Evolutionary conservation across 2,113 vertebrate genomes (phyloP), one percentile per base, ranked within the genome.

Genomic region (Todiramphus chloris): DNA sequence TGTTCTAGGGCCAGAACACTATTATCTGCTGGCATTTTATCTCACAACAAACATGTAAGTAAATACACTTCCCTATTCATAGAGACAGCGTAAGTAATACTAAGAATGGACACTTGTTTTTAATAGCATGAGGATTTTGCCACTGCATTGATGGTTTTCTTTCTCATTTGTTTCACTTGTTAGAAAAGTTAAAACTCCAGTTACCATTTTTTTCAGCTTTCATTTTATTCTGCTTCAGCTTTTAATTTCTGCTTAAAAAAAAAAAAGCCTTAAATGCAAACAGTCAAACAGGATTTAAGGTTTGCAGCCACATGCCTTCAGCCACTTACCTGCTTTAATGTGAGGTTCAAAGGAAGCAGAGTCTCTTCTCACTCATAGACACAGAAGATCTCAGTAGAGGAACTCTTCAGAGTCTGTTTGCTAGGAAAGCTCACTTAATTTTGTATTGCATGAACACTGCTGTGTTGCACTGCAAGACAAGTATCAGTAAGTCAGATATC

Each of bases 41-140:
- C 97, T 99, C 96, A 98, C 97, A 13, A 18, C 95, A 81, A 99
- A 98, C 96, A 99, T 99, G 99, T 99, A 98, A 98, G 99, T 97
- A 93, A 94, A 93, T 89, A 39, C 19, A 25, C 17, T 90, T 70
- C 37, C 60, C 51, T 90, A 4, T 78, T 84, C 39, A 31, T 2
- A 76, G 60, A 41, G 44, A n/a, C 1, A 3, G 48, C n/a, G 76
- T 76, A 83, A 92, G 43, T 66, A 58, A 31, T 80, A 94, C 27
- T 76, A 66, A 66, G 35, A 89, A 31, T 18, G 37, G 37, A 53
- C 11, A 10, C 33, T 87, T 87, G 21, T 4, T 80, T 83, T 69
- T 75, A 64, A 44, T 39, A 43, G 8, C 33, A 24, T 55, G 16
- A 83, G 70, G 75, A 63, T 83, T 95, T 83, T 90, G 44, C 44